Percentiles rank a stretch among this genome's conserved stretches.
These are phyloP conservation scores for Hippocampus kuda DNA, from an alignment of 2,797 vertebrate species.

Conservation along the genomic window DNA sequence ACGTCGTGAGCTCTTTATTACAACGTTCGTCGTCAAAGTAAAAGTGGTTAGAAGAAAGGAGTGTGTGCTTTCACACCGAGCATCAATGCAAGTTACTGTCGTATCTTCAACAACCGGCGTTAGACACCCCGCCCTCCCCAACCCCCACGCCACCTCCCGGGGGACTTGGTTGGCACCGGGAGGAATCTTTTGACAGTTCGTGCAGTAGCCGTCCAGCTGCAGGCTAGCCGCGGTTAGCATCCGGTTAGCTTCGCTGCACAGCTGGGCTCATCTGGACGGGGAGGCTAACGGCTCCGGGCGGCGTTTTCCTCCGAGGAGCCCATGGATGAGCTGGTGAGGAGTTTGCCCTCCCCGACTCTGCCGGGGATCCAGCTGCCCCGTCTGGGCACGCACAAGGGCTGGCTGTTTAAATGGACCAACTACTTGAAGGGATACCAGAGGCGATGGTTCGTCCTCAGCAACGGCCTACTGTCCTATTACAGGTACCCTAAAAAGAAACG, in stretches of 20 bases:
- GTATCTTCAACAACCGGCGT: background rate
- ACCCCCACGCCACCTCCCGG: background rate
- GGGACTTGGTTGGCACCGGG: background rate
- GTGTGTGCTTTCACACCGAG: background rate
- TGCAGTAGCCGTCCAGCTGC: conserved; percentile 31
- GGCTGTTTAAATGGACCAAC: conserved; percentile 97
- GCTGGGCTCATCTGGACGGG: conserved; percentile 1
- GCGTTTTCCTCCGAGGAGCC: background rate
- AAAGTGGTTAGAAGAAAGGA: background rate
- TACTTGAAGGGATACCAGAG: conserved; percentile 94
- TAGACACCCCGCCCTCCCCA: background rate
- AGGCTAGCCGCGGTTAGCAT: conserved; percentile 31
- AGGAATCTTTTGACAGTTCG: background rate
- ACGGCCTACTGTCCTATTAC: conserved; percentile 75
- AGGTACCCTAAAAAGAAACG: conserved; percentile 39
- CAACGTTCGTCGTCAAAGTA: background rate
- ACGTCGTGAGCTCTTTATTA: background rate
- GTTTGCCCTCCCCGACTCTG: conserved; percentile 59
- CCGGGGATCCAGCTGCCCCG: conserved; percentile 50
- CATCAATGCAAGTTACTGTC: background rate
- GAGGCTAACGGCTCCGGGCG: background rate
- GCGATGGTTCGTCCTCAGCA: conserved; percentile 75
- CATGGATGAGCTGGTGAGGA: conserved; percentile 66
- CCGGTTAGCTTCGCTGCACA: conserved; percentile 7
- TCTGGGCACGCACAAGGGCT: conserved; percentile 74